These are phyloP conservation scores for Coelopa frigida DNA, from an alignment of 1,140 invertebrate genomes.

Conservation along the genomic window DNA sequence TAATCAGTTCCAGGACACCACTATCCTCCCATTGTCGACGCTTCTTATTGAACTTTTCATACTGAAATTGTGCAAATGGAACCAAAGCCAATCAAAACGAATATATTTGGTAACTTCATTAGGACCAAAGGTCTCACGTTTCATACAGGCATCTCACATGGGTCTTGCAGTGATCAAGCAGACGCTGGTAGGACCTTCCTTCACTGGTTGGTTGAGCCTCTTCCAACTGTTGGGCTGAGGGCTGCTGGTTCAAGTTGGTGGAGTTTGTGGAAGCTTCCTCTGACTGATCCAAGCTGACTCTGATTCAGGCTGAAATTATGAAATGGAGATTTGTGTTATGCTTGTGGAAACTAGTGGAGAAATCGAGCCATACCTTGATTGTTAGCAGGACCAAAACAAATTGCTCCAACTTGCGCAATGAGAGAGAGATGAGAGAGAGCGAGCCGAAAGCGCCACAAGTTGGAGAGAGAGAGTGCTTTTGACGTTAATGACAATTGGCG, in stretches of 20 bases:
- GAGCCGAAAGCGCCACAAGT: not conserved
- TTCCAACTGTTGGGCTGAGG: no score
- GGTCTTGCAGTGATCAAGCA: conserved; percentile 36
- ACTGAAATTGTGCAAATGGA: conserved; percentile 16
- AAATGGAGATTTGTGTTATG: no score
- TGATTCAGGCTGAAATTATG: not conserved
- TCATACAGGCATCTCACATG: conserved; percentile 44
- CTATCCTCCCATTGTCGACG: conserved; percentile 45
- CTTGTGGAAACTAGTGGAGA: no score
- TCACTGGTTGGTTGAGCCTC: not conserved
- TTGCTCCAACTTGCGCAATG: not conserved
- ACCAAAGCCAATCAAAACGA: not conserved
- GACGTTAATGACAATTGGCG: no score
- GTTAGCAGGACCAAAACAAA: no score
- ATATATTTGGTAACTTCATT: not conserved
- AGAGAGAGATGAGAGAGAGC: not conserved
- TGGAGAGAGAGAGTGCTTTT: not conserved
- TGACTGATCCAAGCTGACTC: not conserved
- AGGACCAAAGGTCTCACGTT: not conserved
- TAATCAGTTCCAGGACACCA: conserved; percentile 41
- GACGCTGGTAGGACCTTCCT: not conserved
- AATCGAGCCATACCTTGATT: no score
- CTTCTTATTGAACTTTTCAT: conserved; percentile 46
- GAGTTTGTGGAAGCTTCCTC: no score
- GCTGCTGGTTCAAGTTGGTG: no score